These are phyloP conservation scores for Plectropomus leopardus DNA, from an alignment of 2,113 vertebrate species.

Conservation along the genomic window DNA sequence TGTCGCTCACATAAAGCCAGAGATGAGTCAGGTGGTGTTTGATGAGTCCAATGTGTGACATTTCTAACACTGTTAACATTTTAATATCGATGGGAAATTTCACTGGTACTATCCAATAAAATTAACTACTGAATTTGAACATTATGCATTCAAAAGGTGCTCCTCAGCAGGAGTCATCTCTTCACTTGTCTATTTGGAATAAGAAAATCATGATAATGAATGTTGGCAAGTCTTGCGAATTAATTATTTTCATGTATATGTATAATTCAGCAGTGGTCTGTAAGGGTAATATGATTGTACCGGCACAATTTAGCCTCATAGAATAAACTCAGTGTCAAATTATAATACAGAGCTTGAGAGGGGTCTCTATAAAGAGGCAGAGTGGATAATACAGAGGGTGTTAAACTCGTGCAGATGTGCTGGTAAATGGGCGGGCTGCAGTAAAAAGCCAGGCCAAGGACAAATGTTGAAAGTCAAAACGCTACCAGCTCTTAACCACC, in stretches of 20 bases:
- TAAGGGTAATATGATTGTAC: slow-evolving; percentile 42
- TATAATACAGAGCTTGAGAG: not conserved
- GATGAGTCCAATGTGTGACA: not conserved
- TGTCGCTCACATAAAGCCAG: not conserved
- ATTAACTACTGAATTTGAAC: not conserved
- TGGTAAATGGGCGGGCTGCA: slow-evolving; percentile 20
- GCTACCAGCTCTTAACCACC: slow-evolving; percentile 19
- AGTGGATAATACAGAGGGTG: slow-evolving; percentile 12
- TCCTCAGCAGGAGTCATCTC: slow-evolving; percentile 25
- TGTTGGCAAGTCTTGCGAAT: slow-evolving; percentile 31
- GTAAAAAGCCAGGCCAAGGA: slow-evolving; percentile 33
- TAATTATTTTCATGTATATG: slow-evolving; percentile 40
- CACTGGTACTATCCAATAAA: slow-evolving; percentile 7
- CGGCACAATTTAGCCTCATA: slow-evolving; percentile 14
- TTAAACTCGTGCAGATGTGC: slow-evolving; percentile 23
- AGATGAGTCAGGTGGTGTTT: not conserved
- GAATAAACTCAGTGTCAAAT: slow-evolving; percentile 30
- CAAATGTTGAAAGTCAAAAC: slow-evolving; percentile 54
- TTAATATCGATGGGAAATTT: slow-evolving; percentile 2
- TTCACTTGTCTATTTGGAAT: slow-evolving; percentile 39
- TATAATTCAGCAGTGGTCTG: slow-evolving; percentile 13
- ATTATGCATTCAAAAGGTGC: slow-evolving; percentile 49
- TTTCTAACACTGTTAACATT: not conserved
- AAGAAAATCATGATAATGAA: slow-evolving; percentile 48
- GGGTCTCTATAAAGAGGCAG: slow-evolving; percentile 8